Conservation (phyloP, 2,797 vertebrate genomes). For the Bovichtus variegatus region DNA sequence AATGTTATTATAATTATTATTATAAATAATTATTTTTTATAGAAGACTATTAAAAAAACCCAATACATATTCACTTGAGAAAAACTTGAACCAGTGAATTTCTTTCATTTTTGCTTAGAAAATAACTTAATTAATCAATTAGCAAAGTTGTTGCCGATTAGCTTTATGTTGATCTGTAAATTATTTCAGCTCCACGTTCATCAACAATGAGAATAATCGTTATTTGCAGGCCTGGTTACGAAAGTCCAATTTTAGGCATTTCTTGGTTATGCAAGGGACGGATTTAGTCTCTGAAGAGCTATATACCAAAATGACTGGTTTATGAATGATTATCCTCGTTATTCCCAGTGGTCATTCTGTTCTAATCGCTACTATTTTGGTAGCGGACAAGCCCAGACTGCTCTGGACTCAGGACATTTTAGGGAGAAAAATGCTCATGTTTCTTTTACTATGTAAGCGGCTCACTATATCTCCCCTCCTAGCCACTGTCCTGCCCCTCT, state of each 20-base stretch:
- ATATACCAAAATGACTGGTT: constrained; percentile 22
- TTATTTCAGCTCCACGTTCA: background rate
- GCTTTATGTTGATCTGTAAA: background rate
- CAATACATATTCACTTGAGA: background rate
- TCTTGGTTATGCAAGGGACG: constrained; percentile 1
- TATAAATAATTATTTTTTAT: background rate
- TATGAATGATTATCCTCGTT: constrained; percentile 32
- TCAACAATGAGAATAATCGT: background rate
- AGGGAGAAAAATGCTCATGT: constrained; percentile 74
- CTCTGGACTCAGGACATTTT: constrained; percentile 70
- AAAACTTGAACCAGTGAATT: background rate
- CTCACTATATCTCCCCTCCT: background rate
- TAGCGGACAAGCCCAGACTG: constrained; percentile 44
- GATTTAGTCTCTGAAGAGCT: constrained; percentile 8
- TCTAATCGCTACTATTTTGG: constrained; percentile 57
- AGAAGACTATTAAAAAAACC: background rate
- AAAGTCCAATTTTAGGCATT: background rate
- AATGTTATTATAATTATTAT: no score
- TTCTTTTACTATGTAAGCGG: constrained; percentile 6
- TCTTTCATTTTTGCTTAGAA: background rate
- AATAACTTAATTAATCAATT: background rate
- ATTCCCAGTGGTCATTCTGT: constrained; percentile 29
- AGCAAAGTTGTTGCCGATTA: background rate
- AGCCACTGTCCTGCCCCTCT: constrained; percentile 21
- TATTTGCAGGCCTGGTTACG: background rate